Evolutionary conservation across 2,113 vertebrate species (phyloP).

Genomic region (Felis chaus): DNA sequence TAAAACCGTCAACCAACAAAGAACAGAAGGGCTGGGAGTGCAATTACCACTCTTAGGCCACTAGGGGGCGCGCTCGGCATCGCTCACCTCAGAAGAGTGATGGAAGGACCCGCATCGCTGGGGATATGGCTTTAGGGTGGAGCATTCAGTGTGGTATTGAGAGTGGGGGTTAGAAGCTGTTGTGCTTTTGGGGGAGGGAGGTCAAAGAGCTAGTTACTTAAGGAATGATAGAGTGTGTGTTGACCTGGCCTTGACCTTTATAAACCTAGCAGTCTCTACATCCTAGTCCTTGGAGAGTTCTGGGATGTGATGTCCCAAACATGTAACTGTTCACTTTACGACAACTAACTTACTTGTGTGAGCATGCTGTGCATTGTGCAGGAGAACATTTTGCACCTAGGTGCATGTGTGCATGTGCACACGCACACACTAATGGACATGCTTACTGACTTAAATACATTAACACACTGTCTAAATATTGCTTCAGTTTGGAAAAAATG

Average conservation of each 20-base stretch:
- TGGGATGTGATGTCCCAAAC: not conserved
- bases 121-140: not conserved
- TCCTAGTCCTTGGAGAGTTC: not conserved
- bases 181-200: not conserved
- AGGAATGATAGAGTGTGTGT: not conserved
- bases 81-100: not conserved
- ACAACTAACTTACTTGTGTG: not conserved
- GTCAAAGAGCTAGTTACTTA: not conserved
- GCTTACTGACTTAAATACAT: not conserved
- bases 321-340: not conserved
- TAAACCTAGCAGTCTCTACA: not conserved
- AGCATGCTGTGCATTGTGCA: not conserved
- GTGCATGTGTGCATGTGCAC: not conserved
- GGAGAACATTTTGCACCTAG: not conserved
- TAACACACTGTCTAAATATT: not conserved
- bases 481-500: conserved; percentile 17
- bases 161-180: not conserved
- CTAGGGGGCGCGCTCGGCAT: not conserved
- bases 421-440: not conserved
- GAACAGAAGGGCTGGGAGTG: not conserved
- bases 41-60: not conserved
- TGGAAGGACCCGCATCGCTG: fast-evolving
- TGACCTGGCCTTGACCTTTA: not conserved
- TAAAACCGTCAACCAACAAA: not conserved
- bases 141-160: not conserved